These are phyloP conservation scores for Caprella mutica DNA, from an alignment of 2,888 invertebrate genomes.

Conservation along the genomic window DNA sequence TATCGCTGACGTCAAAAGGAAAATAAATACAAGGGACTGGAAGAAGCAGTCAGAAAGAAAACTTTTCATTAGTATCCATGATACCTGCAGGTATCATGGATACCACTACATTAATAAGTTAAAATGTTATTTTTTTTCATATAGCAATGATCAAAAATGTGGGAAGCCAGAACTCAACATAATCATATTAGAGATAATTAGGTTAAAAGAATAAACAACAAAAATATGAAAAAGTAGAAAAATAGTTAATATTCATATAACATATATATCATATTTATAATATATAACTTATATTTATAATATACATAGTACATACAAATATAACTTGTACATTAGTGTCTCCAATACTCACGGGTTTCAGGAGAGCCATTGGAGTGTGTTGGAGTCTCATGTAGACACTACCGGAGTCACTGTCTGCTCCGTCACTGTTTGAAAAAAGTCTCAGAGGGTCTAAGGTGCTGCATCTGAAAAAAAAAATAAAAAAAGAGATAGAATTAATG, in stretches of 20 bases:
- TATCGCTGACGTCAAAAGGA: too few relatives aligned
- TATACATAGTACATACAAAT: neutral
- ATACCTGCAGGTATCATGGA: too few relatives aligned
- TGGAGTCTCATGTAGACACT: slow-evolving; percentile 33
- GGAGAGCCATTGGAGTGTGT: slow-evolving; percentile 29
- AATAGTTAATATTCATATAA: neutral
- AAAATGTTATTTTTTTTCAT: neutral
- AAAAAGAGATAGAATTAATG: neutral
- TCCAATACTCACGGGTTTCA: slow-evolving; percentile 8
- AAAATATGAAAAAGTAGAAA: neutral
- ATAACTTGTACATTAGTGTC: neutral
- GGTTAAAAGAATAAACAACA: neutral
- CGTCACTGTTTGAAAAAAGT: slow-evolving; percentile 23
- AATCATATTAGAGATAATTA: neutral
- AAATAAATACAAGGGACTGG: too few relatives aligned
- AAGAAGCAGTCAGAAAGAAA: too few relatives aligned
- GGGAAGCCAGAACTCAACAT: neutral
- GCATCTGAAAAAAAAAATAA: slow-evolving; percentile 12
- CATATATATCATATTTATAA: neutral
- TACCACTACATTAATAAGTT: neutral
- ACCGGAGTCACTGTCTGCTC: slow-evolving; percentile 32
- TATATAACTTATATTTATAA: neutral
- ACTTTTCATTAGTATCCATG: too few relatives aligned
- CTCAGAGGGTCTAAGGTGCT: slow-evolving; percentile 29
- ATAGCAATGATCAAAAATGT: neutral